A percentile compares a stretch with the other conserved stretches of the same genome.
These are phyloP conservation scores for Epinephelus moara DNA, from an alignment of 2,113 vertebrate species.

Conservation along the genomic window DNA sequence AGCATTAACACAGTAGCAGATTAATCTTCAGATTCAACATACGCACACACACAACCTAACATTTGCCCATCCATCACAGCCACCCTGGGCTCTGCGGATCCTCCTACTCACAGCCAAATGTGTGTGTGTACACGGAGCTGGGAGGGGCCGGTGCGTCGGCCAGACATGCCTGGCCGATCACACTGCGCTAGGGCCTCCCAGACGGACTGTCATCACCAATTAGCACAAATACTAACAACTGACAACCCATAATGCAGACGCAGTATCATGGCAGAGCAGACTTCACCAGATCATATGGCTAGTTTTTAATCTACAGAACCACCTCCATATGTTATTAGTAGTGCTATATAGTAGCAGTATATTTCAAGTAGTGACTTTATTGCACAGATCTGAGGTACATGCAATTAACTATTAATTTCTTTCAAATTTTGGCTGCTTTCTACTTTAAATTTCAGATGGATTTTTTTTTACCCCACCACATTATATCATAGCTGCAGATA, in stretches of 20 bases:
- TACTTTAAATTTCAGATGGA: too few relatives aligned
- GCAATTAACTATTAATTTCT: too few relatives aligned
- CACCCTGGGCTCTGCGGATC: slow-evolving; percentile 16
- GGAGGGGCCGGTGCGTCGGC: slow-evolving; percentile 3
- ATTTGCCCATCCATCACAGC: slow-evolving; percentile 50
- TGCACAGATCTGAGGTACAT: neutral
- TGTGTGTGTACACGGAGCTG: slow-evolving; percentile 1
- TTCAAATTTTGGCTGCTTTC: neutral
- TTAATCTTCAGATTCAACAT: slow-evolving; percentile 4
- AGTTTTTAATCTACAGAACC: neutral
- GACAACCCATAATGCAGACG: slow-evolving; percentile 55
- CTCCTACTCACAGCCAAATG: slow-evolving; percentile 10
- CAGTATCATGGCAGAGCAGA: slow-evolving; percentile 4
- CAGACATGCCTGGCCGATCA: slow-evolving; percentile 57
- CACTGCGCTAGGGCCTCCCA: slow-evolving; percentile 43
- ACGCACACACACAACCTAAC: neutral
- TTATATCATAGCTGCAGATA: neutral
- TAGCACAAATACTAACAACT: slow-evolving; percentile 57
- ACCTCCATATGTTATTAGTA: neutral
- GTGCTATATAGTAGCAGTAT: neutral
- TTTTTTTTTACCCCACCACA: neutral
- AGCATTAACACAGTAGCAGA: neutral
- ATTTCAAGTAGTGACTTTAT: neutral
- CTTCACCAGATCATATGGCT: neutral
- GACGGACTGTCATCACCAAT: slow-evolving; percentile 68